Base-by-base conservation (phyloP, 2,888 invertebrate genomes). In the Dascillus cervinus region DNA sequence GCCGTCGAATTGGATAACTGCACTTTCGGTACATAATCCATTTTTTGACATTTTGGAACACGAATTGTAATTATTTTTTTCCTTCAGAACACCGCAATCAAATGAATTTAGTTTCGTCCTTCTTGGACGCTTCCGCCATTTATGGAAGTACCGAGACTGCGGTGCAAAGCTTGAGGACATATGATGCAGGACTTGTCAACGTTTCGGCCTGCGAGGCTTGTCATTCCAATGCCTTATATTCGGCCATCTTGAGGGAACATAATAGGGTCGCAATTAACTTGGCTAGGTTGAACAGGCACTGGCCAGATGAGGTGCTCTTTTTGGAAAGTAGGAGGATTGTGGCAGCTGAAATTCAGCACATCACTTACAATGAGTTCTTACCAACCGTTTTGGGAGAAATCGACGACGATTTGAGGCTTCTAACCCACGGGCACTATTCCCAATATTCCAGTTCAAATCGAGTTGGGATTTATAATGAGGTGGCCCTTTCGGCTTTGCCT, bases 91-190 rank as follows among this genome's bases (percentile, higher is more conserved):
- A 73, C 39, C 73, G 90, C 25, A 82, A 89, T 47, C 87, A 89
- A 56, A 82, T 90, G 80, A 90, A 90, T 62, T 69, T 81, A 36
- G 90, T 82, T 0, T 83, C 89, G 0, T 75, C 84, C 1, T 88
- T 83, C 57, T 67, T 91, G 33, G 91, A 91, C 52, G 90, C 80
- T 1, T 87, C 87, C 0, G 81, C 80, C 1, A 63, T 91, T 29
- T 91, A 91, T 57, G 89, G 89, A 6, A 76, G 73, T 38, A 83
- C 82, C 0, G 79, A 81, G 29, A 77, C 79, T 39, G 79, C 80
- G 44, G 67, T 83, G 2, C 73, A 82, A 27, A 72, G 73, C 1
- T 57, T 88, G 3, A 68, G 88, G 13, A 76, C 80, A 1, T 84
- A 80, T 53, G 75, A 75, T 31, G 75, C 73, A 6, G 87, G 88